Evolutionary conservation across 1,140 invertebrate genomes (phyloP), one percentile per base, ranked within the genome.

Genomic region (Nasonia giraulti): DNA sequence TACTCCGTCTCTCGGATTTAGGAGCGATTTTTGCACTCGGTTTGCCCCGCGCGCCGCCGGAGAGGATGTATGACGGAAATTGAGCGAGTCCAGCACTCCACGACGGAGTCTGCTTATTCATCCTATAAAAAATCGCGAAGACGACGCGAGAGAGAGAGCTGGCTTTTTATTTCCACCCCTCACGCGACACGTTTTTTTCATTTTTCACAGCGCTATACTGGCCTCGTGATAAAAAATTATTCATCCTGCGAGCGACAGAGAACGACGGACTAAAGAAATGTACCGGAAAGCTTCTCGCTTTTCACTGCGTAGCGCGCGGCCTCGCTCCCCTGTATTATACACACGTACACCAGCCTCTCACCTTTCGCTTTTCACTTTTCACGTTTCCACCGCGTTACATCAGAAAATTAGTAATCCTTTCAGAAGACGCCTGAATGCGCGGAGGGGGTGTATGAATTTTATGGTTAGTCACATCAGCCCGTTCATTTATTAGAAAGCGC

Each of bases 31-130:
- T 85, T 82, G 73, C 80, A 85, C 80, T 85, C 14, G 73, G 79
- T 62, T 77, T 85, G 44, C 73, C 20, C 55, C 33, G 27, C 23
- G 37, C 27, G 27, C 27, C 1, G 27, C 27, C 27, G 27, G 27
- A n/a, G 69, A 76, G 78, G 79, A 85, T 69, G 78, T 55, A 85
- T 69, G 79, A 85, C 84, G 79, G 84, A 85, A 85, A 85, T 85
- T 85, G 80, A 82, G 84, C 23, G 80, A 79, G 83, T 74, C 77
- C 68, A 27, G 27, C 27, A 73, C 47, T 76, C 11, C 23, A n/a
- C 78, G 76, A 80, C 80, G 74, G 55, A 62, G 80, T 66, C n/a
- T 80, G 73, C 80, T 82, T 83, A 82, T 82, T 86, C 85, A 85
- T 85, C 47, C 66, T 78, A 44, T 82, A 66, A 85, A 85, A 82